phyloP scores from a whole-genome alignment of 2,888 invertebrate genomes.

The Apodemia zela region DNA sequence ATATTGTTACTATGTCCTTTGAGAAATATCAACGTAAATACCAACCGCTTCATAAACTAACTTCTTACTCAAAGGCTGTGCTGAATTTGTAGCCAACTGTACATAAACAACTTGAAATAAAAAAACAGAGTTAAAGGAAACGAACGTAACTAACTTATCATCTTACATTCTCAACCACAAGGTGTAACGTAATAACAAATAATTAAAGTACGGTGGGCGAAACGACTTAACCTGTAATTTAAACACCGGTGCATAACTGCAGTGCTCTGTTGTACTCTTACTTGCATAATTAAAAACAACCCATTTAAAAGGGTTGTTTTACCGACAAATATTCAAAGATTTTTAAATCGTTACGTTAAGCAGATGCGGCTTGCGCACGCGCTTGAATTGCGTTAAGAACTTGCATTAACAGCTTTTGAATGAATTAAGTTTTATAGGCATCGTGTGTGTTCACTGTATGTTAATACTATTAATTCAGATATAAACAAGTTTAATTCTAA shows the following conservation, averaged over 20 bases:
- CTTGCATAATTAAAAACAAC: constrained; percentile 44
- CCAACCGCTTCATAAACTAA: background rate
- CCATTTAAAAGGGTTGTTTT: constrained; percentile 38
- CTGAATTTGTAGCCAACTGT: background rate
- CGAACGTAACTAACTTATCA: constrained; percentile 10
- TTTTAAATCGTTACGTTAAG: constrained; percentile 46
- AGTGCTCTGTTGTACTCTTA: background rate
- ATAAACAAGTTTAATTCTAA: background rate
- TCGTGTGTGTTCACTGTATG: constrained; percentile 4
- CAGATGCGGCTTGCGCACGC: constrained; percentile 47
- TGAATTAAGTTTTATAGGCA: constrained; percentile 7
- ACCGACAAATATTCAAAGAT: constrained; percentile 53
- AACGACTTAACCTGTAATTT: constrained; percentile 7
- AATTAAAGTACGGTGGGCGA: constrained; percentile 18
- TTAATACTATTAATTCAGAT: background rate
- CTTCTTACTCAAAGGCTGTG: background rate
- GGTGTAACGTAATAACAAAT: constrained; percentile 20
- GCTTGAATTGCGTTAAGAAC: constrained; percentile 36
- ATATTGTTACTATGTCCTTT: too few species aligned
- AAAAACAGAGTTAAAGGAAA: constrained; percentile 14
- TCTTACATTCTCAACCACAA: constrained; percentile 18
- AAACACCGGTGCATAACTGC: constrained; percentile 2
- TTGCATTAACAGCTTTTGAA: constrained; percentile 5
- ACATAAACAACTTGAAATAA: constrained; percentile 8
- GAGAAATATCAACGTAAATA: too few species aligned